Conservation (phyloP, 2,888 invertebrate genomes). For the Rugalucina vietnamica region DNA sequence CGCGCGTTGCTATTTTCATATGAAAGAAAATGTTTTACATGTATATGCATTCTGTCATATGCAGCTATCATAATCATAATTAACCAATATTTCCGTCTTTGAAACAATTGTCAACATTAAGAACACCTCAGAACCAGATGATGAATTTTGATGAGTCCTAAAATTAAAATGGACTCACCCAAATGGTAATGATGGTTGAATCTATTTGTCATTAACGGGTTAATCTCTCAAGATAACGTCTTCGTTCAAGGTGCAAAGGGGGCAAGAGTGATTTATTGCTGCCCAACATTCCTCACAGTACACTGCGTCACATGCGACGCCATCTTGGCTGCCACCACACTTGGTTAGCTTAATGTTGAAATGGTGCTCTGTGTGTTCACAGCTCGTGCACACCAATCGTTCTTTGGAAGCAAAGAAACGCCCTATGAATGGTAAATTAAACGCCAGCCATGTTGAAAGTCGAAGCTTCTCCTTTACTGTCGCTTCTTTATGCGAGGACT, state of each 20-base stretch:
- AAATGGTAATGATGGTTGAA: no score
- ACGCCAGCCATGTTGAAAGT: constrained; percentile 50
- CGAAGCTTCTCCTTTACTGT: constrained; percentile 52
- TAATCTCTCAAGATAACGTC: constrained; percentile 7
- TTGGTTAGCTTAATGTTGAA: constrained; percentile 40
- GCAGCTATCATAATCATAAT: no score
- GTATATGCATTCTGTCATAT: no score
- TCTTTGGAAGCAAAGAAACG: constrained; percentile 22
- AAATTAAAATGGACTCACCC: no score
- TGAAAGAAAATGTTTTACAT: no score
- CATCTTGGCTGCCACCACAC: constrained; percentile 42
- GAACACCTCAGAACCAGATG: no score
- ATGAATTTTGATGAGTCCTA: no score
- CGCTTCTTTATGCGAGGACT: constrained; percentile 53
- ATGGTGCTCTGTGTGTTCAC: constrained; percentile 47
- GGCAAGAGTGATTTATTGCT: constrained; percentile 51
- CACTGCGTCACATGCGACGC: constrained; percentile 52
- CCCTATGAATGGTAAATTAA: constrained; percentile 41
- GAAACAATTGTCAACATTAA: no score
- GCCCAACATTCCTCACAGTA: constrained; percentile 62
- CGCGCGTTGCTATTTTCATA: no score
- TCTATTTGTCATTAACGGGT: no score
- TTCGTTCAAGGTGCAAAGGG: constrained; percentile 49
- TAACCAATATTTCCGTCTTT: no score
- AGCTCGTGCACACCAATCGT: constrained; percentile 54